phyloP scores from a whole-genome alignment of 37 sponge, comb jelly and placozoan genomes.

The Spongia lamella region DNA sequence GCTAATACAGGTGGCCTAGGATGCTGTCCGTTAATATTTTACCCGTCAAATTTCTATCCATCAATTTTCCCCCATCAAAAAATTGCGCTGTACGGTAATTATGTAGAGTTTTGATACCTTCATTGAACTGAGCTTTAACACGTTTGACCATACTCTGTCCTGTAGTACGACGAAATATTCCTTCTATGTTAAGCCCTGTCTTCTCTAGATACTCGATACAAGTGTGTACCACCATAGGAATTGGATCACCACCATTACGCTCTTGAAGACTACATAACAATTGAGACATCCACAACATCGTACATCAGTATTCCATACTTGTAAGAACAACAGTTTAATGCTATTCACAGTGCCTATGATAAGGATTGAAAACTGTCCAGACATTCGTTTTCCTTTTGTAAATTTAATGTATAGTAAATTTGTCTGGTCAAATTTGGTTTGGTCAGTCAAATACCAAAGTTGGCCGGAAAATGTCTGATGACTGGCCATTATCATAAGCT shows the following conservation, averaged over 20 bases:
- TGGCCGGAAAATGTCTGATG: no score
- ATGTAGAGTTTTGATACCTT: no score
- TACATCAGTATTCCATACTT: not conserved
- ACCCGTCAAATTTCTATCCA: no score
- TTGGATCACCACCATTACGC: slow-evolving; percentile 20
- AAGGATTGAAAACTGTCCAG: not conserved
- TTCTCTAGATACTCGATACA: slow-evolving; percentile 45
- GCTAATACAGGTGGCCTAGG: no score
- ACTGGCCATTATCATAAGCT: not conserved
- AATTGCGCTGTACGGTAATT: no score
- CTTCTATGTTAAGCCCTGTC: slow-evolving; percentile 63
- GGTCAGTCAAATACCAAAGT: no score
- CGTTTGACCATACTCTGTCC: slow-evolving; percentile 29
- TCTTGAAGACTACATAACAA: slow-evolving; percentile 11
- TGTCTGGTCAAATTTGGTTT: no score
- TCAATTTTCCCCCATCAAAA: no score
- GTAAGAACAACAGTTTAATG: not conserved
- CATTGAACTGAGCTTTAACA: slow-evolving; percentile 58
- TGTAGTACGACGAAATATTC: slow-evolving; percentile 82
- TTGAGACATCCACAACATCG: not conserved
- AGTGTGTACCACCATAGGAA: slow-evolving; percentile 53
- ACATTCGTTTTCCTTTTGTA: not conserved
- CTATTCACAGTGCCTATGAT: no score
- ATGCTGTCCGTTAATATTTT: not conserved
- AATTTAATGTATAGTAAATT: not conserved